Evolutionary conservation across 2,113 vertebrate species (phyloP).

Genomic region (Pituophis catenifer): DNA sequence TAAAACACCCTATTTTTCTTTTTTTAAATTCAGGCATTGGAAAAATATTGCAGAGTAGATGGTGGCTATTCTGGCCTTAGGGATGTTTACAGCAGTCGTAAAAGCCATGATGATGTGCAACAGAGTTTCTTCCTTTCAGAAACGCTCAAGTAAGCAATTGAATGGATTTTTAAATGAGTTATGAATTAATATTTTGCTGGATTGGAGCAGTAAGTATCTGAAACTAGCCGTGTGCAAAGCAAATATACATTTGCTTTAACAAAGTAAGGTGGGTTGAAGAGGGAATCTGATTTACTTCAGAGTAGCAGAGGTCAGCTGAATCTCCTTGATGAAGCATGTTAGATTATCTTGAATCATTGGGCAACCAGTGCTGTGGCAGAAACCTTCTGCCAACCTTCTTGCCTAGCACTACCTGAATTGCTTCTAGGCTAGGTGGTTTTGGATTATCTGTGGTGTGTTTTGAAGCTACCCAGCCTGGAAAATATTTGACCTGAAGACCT

Average conservation of each 20-base stretch:
- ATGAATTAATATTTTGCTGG: not conserved
- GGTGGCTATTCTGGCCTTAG: slow-evolving; percentile 91
- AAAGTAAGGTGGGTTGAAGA: not conserved
- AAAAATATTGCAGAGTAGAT: slow-evolving; percentile 86
- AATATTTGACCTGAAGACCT: not conserved
- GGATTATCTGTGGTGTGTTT: not conserved
- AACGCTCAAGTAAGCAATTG: slow-evolving; percentile 89
- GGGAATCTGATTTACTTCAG: not conserved
- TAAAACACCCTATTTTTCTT: not conserved
- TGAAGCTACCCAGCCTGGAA: not conserved
- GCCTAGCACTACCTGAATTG: not conserved
- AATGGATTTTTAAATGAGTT: slow-evolving; percentile 10
- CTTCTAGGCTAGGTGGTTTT: not conserved
- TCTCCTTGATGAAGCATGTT: not conserved
- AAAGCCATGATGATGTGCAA: slow-evolving; percentile 91
- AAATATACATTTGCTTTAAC: not conserved
- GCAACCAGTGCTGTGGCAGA: not conserved
- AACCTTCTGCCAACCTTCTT: not conserved
- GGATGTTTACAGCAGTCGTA: slow-evolving; percentile 83
- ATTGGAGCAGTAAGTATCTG: not conserved
- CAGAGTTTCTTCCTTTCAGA: slow-evolving; percentile 97
- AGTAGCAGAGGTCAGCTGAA: not conserved
- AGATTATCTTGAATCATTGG: not conserved
- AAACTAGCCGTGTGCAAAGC: not conserved
- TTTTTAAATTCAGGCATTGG: slow-evolving; percentile 78